These are phyloP conservation scores for Microcaecilia unicolor DNA, from an alignment of 2,797 vertebrate species.

Conservation along the genomic window DNA sequence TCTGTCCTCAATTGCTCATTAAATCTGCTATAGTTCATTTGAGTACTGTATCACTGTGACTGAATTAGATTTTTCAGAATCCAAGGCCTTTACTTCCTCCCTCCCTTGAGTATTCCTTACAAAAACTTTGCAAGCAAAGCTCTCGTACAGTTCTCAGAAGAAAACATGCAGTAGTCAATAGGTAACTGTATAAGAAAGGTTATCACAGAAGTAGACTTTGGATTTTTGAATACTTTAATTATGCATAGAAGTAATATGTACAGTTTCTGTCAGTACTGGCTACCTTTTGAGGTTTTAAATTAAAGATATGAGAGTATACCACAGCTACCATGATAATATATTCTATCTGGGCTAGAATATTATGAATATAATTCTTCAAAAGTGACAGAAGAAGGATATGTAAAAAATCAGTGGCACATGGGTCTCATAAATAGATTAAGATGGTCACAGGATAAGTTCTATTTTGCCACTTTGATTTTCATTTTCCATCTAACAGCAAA, in stretches of 20 bases:
- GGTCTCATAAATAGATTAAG: constrained; percentile 13
- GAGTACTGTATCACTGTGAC: constrained; percentile 48
- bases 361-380: constrained; percentile 13
- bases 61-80: constrained; percentile 27
- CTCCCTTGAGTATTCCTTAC: constrained; percentile 26
- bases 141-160: constrained; percentile 7
- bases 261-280: constrained; percentile 19
- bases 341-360: background rate
- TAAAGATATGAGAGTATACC: constrained; percentile 13
- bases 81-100: constrained; percentile 15
- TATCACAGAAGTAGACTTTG: constrained; percentile 10
- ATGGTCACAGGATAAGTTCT: constrained; percentile 4
- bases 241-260: constrained; percentile 14
- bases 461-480: constrained; percentile 11
- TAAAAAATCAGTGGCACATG: constrained; percentile 1
- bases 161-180: constrained; percentile 9
- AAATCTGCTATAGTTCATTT: constrained; percentile 60
- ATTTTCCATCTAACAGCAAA: no score
- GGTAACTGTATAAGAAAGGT: constrained; percentile 16
- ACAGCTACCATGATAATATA: constrained; percentile 10
- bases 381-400: constrained; percentile 9
- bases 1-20: constrained; percentile 69
- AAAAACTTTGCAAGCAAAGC: constrained; percentile 13
- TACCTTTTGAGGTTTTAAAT: constrained; percentile 4
- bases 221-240: constrained; percentile 12